Percentiles rank a stretch among this genome's conserved stretches.
phyloP scores from a whole-genome alignment of 2,888 invertebrate genomes.

The Boloria euphrosyne region DNA sequence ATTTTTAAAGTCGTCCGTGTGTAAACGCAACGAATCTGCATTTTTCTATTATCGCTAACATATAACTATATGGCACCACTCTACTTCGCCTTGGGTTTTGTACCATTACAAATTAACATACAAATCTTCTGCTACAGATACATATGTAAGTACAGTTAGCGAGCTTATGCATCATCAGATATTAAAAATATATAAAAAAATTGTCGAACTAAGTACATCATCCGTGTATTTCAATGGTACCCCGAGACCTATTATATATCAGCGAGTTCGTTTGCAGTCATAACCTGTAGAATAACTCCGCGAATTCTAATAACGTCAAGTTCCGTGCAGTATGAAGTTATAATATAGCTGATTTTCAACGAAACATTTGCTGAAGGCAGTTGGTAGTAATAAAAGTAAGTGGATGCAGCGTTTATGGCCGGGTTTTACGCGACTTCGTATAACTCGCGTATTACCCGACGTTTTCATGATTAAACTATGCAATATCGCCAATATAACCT shows the following conservation, averaged over 20 bases:
- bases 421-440: constrained; percentile 65
- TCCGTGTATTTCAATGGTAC: background rate
- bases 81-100: no score
- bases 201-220: no score
- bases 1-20: no score
- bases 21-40: no score
- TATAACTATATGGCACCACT: no score
- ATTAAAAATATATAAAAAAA: background rate
- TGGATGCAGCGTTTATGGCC: constrained; percentile 67
- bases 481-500: constrained; percentile 53
- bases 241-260: constrained; percentile 1
- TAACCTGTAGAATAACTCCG: constrained; percentile 32
- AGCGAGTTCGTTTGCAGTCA: constrained; percentile 2
- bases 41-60: no score
- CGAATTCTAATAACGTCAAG: constrained; percentile 40
- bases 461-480: constrained; percentile 64
- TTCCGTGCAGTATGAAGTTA: constrained; percentile 50
- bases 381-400: constrained; percentile 65
- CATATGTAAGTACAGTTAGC: no score
- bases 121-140: no score
- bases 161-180: background rate
- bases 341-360: constrained; percentile 55
- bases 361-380: constrained; percentile 52
- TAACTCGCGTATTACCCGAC: constrained; percentile 56
- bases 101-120: no score